Evolutionary conservation across 2,797 vertebrate species (phyloP), one percentile per base, ranked within the genome.

Genomic region (Schizothorax lantsangensis): DNA sequence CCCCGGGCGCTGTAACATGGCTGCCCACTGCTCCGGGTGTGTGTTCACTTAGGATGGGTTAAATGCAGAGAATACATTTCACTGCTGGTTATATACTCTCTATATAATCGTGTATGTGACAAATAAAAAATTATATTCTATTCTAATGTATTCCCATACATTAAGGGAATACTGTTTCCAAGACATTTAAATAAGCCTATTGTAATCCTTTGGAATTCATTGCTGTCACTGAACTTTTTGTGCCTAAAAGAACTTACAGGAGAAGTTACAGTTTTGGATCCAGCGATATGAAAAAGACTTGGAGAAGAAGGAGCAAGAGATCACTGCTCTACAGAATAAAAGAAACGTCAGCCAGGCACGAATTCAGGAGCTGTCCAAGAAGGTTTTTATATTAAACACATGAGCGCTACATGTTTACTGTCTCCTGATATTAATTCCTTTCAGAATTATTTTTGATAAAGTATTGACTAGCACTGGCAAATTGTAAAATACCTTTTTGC

Each of bases 241-340:
- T 79, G 11, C 19, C 36, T 23, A 38, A 87, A 78, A 96, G 96
- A 92, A 88, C 12, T 89, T 95, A 36, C 90, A 94, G 74, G 94
- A 96, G 82, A 95, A 93, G 86, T 89, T 96, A 83, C 95, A 95
- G 71, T 94, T 92, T 85, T 97, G 97, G 97, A 93, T 95, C 91
- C 95, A 96, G 73, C 96, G 95, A 71, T 96, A 95, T 36, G 93
- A 97, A 83, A 96, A 93, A 0, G 96, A 96, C 81, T 93, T 93
- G 8, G 91, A 97, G 5, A 92, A 94, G 79, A 97, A 97, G 90
- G 94, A 97, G 2, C 87, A 94, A 75, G 94, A 96, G 88, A 90
- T 97, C 59, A 94, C 93, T 45, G 69, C 73, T 30, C 82, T 97
- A 12, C 92, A 93, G 91, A 89, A 92, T 84, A 92, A 94, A 40